Percentiles rank a stretch among this genome's conserved stretches.
Conservation (phyloP, 2,797 vertebrate species). For the Anguilla marmorata region DNA sequence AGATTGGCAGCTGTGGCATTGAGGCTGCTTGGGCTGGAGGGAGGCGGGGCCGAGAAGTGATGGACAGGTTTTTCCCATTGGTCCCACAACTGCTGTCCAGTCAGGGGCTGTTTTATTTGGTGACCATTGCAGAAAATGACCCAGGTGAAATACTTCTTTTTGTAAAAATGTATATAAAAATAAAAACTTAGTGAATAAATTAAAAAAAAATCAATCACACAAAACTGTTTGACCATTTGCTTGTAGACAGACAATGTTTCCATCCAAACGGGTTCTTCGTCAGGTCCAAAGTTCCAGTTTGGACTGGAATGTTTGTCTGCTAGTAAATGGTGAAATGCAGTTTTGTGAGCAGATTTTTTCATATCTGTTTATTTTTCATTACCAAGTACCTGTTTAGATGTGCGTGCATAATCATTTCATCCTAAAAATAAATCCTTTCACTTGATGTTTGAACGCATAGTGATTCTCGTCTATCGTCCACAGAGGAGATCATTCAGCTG, state of each 20-base stretch:
- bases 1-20: slow-evolving; percentile 84
- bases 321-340: too few relatives aligned
- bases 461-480: slow-evolving; percentile 38
- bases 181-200: background rate
- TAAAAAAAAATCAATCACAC: background rate
- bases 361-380: too few relatives aligned
- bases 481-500: slow-evolving; percentile 82
- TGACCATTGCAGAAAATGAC: slow-evolving; percentile 86
- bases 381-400: background rate
- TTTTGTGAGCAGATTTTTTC: too few relatives aligned
- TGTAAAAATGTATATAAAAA: background rate
- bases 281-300: too few relatives aligned
- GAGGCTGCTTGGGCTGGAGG: slow-evolving; percentile 93
- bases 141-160: slow-evolving; percentile 73
- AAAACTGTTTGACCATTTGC: background rate
- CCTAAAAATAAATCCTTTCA: background rate
- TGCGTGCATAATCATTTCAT: background rate
- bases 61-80: slow-evolving; percentile 84
- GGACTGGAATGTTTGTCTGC: too few relatives aligned
- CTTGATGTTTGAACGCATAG: background rate
- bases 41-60: slow-evolving; percentile 83
- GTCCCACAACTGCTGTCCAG: slow-evolving; percentile 80
- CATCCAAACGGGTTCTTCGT: too few relatives aligned
- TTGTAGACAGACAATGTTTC: too few relatives aligned
- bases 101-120: slow-evolving; percentile 86